phyloP scores from a whole-genome alignment of 2,113 vertebrate species.

The Podarcis raffonei region DNA sequence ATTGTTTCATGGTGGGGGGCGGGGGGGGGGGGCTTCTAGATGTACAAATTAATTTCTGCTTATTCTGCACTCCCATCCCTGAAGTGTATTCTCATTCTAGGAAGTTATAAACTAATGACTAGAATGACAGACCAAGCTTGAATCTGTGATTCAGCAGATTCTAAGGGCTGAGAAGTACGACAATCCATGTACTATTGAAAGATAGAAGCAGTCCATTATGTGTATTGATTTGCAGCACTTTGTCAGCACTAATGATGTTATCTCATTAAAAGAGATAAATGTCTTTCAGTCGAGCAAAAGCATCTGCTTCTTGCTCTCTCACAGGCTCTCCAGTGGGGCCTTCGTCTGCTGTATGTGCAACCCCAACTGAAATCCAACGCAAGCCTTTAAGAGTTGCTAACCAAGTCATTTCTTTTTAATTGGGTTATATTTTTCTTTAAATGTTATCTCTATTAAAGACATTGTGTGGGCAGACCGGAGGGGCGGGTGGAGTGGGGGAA shows the following conservation, averaged over 20 bases:
- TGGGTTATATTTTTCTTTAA: conserved; percentile 32
- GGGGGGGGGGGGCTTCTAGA: neutral
- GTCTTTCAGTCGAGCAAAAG: conserved; percentile 73
- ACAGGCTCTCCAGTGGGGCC: conserved; percentile 50
- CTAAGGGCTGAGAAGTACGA: conserved; percentile 35
- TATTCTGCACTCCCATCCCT: neutral
- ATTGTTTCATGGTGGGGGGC: neutral
- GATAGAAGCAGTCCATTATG: conserved; percentile 73
- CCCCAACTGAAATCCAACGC: conserved; percentile 68
- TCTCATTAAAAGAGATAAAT: conserved; percentile 83
- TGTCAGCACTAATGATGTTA: conserved; percentile 79
- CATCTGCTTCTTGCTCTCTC: conserved; percentile 73
- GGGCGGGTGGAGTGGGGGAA: neutral
- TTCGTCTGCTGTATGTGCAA: conserved; percentile 61
- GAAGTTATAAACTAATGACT: conserved; percentile 39
- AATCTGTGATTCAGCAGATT: conserved; percentile 75
- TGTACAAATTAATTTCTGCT: conserved; percentile 29
- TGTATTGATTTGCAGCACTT: conserved; percentile 76
- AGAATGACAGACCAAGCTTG: conserved; percentile 51
- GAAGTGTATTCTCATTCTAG: conserved; percentile 31
- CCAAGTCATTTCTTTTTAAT: conserved; percentile 50
- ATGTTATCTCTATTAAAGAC: conserved; percentile 18
- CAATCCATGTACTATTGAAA: conserved; percentile 53
- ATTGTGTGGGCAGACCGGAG: neutral
- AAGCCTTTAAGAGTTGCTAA: conserved; percentile 48